Conservation (phyloP, 2,113 vertebrate species). For the Amphilophus citrinellus region DNA sequence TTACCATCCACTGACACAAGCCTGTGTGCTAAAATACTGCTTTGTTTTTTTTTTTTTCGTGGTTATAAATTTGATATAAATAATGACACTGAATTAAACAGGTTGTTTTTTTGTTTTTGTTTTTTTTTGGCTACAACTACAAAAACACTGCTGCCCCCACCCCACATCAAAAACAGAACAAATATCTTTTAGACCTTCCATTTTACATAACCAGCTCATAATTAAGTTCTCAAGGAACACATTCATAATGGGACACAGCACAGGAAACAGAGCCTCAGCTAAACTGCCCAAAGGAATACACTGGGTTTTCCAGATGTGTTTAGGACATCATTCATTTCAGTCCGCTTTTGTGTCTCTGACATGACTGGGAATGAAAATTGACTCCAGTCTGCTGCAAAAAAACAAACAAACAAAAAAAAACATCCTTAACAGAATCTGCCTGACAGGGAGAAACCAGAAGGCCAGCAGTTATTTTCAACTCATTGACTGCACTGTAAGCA, state of each 20-base stretch:
- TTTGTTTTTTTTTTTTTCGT: background rate
- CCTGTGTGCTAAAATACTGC: background rate
- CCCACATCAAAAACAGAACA: background rate
- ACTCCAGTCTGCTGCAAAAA: slow-evolving; percentile 21
- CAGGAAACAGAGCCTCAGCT: slow-evolving; percentile 28
- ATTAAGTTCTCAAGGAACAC: slow-evolving; percentile 18
- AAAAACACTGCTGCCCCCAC: too few relatives aligned
- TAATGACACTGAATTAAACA: background rate
- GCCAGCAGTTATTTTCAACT: slow-evolving; percentile 58
- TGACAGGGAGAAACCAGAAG: slow-evolving; percentile 23
- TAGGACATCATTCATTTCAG: slow-evolving; percentile 19
- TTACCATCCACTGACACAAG: background rate
- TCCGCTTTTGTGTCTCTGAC: slow-evolving; percentile 9
- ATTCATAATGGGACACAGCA: background rate
- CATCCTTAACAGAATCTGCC: slow-evolving; percentile 30
- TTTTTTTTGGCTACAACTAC: too few relatives aligned
- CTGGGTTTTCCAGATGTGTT: slow-evolving; percentile 39
- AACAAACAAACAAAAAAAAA: slow-evolving; percentile 5
- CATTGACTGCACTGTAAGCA: slow-evolving; percentile 60
- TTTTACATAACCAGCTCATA: slow-evolving; percentile 16
- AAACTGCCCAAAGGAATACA: slow-evolving; percentile 28
- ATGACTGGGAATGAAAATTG: slow-evolving; percentile 42
- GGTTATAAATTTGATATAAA: background rate
- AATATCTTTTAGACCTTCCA: background rate
- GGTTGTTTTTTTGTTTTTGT: background rate